Base-by-base conservation (phyloP, 2,113 vertebrate species). In the Rhadina sibilatrix region DNA sequence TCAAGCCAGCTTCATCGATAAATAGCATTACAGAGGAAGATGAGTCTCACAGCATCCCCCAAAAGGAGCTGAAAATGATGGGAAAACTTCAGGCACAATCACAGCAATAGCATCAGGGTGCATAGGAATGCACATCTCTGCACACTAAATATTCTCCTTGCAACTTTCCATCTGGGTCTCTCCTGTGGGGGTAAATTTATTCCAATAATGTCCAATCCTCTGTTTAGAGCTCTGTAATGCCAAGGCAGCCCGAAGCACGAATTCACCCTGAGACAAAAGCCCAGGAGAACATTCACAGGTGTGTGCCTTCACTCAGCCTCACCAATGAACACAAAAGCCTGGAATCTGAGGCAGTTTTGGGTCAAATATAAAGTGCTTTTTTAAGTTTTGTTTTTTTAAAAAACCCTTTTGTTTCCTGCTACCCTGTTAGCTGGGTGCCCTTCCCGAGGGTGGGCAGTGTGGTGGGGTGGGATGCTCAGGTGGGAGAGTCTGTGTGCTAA, bases 361-460 rank as follows among this genome's bases (percentile, higher is more conserved):
- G 11, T 30, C 27, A 76, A 24, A 76, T 6, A 35, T 10, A 54
- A 27, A 11, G 16, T 21, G 6, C 2, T 7, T 31, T 33, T 33
- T 47, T 16, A n/a, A n/a, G 42, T 42, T 31, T 4, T 0, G 1
- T 7, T 35, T 31, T 49, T 37, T 52, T 2, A 4, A 6, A n/a
- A n/a, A n/a, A n/a, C n/a, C n/a, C 5, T 60, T 86, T 24, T 19
- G 1, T 65, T 80, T 79, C 11, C 9, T 57, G 6, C 30, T 46
- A 15, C 17, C 12, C 20, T 3, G 1, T 66, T 22, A 83, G 5
- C 12, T 18, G 44, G 37, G 20, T 4, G 3, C 6, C 38, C 30
- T 79, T 38, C 20, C 27, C 4, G 2, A 37, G 13, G 57, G 12
- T 2, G 2, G 8, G 31, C 46, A 53, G 27, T 23, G 53, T 5